phyloP scores from a whole-genome alignment of 2,888 invertebrate genomes.

The Branchellion lobata region DNA sequence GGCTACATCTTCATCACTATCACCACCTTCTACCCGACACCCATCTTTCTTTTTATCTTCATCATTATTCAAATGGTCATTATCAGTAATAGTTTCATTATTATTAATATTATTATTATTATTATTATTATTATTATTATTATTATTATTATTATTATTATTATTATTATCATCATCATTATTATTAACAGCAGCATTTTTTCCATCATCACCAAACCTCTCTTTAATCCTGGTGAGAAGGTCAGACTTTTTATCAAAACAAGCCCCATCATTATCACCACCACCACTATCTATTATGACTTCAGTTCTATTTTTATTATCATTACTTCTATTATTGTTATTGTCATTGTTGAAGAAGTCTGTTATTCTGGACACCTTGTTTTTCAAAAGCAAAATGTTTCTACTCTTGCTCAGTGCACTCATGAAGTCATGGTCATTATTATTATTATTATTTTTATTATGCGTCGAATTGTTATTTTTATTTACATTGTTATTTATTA shows the following conservation, averaged over 20 bases:
- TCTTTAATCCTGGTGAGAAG: neutral
- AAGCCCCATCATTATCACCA: neutral
- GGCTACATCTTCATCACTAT: neutral
- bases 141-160: neutral
- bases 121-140: neutral
- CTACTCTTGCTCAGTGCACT: too few relatives aligned
- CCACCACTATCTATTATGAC: neutral
- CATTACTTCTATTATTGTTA: neutral
- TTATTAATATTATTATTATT: neutral
- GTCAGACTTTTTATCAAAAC: neutral
- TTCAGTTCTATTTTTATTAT: neutral
- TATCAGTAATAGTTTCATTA: neutral
- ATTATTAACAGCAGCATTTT: neutral
- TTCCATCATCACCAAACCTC: neutral
- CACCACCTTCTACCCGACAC: neutral
- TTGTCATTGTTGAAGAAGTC: neutral
- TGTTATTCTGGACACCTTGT: neutral
- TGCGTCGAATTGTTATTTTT: neutral
- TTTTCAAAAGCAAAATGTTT: too few relatives aligned
- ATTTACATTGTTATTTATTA: neutral
- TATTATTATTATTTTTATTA: neutral
- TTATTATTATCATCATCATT: neutral
- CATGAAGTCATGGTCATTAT: too few relatives aligned
- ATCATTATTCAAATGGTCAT: neutral
- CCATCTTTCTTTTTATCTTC: neutral